Evolutionary conservation across 2,113 vertebrate species (phyloP).

Genomic region (Parus major): DNA sequence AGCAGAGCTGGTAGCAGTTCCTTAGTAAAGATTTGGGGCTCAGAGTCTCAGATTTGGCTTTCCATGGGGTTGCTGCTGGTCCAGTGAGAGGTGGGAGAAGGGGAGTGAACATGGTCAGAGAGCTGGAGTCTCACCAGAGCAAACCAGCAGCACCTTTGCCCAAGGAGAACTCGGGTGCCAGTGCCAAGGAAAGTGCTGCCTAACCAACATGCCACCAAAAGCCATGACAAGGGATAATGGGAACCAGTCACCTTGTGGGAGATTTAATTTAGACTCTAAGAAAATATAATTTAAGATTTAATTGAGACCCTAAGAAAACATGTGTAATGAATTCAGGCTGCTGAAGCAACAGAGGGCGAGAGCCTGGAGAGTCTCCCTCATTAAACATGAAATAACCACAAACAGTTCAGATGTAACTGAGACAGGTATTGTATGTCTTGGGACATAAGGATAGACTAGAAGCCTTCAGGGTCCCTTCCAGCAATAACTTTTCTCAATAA

Average conservation of each 20-base stretch:
- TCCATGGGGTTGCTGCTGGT: fast-evolving
- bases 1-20: background rate
- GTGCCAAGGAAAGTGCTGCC: background rate
- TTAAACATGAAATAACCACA: background rate
- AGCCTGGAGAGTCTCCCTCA: background rate
- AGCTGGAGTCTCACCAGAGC: background rate
- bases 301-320: background rate
- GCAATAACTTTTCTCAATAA: background rate
- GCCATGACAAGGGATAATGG: fast-evolving
- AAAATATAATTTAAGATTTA: background rate
- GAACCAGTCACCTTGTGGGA: background rate
- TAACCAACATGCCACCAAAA: background rate
- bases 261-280: background rate
- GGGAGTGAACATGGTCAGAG: background rate
- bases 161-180: background rate
- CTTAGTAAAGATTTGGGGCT: background rate
- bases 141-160: fast-evolving
- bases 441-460: background rate
- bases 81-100: background rate
- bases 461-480: background rate
- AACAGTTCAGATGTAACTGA: background rate
- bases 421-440: background rate
- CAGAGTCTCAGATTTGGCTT: background rate
- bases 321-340: background rate
- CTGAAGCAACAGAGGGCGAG: background rate